phyloP scores from a whole-genome alignment of 1,140 invertebrate species.

The Aphaenogaster floridana region DNA sequence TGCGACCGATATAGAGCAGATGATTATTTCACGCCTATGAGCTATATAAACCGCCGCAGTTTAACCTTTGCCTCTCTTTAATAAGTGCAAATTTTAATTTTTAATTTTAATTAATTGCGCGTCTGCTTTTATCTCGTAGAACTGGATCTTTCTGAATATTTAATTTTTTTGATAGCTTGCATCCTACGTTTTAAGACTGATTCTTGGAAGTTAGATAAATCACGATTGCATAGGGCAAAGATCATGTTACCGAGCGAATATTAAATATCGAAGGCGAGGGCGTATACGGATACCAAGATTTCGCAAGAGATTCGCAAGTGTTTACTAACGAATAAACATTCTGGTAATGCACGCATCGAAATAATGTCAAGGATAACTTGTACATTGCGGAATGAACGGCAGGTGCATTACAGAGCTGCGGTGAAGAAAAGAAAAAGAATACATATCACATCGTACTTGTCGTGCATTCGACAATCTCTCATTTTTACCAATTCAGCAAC shows the following conservation, averaged over 20 bases:
- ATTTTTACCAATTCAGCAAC: not conserved
- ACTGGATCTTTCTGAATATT: not conserved
- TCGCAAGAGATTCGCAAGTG: slow-evolving; percentile 76
- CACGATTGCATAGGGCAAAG: not conserved
- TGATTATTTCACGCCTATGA: slow-evolving; percentile 31
- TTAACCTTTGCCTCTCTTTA: not conserved
- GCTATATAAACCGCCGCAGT: not conserved
- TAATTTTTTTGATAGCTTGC: not conserved
- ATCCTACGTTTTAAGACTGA: not conserved
- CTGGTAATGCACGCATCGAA: slow-evolving; percentile 79
- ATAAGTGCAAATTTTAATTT: not conserved
- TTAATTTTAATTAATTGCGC: not conserved
- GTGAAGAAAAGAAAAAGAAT: slow-evolving; percentile 34
- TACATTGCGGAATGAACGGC: slow-evolving; percentile 78
- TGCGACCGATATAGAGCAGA: not conserved
- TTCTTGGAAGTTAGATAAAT: too few relatives aligned
- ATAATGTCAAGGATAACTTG: slow-evolving; percentile 85
- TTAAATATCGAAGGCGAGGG: slow-evolving; percentile 40
- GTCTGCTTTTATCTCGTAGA: not conserved
- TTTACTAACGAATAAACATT: slow-evolving; percentile 74
- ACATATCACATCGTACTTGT: not conserved
- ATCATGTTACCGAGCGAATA: slow-evolving; percentile 29
- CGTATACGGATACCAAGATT: slow-evolving; percentile 60
- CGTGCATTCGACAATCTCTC: slow-evolving; percentile 22
- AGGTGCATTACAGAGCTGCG: slow-evolving; percentile 74